phyloP scores from a whole-genome alignment of 2,888 invertebrate genomes.

The Amorpha juglandis region DNA sequence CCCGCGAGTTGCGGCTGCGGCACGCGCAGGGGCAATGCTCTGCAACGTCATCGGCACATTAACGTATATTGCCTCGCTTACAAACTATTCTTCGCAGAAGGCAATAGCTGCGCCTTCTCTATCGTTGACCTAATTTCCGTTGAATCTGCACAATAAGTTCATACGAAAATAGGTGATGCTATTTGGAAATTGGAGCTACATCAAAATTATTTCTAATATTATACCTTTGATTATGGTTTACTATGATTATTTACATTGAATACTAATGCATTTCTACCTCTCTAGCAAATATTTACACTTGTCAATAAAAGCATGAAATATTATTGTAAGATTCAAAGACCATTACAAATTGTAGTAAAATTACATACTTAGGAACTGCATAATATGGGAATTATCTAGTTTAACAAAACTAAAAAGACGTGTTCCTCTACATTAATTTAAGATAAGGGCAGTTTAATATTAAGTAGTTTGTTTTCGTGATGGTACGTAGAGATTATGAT shows the following conservation, averaged over 20 bases:
- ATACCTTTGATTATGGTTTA: no score
- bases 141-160: conserved; percentile 38
- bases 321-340: no score
- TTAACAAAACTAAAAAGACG: no score
- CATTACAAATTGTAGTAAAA: no score
- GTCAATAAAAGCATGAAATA: no score
- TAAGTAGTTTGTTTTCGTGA: no score
- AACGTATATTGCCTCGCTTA: conserved; percentile 36
- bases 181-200: conserved; percentile 39
- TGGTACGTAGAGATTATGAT: no score
- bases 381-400: no score
- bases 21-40: conserved; percentile 65
- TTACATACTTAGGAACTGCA: no score
- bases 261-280: no score
- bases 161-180: conserved; percentile 42
- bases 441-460: neutral
- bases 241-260: no score
- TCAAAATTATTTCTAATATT: neutral
- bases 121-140: conserved; percentile 55
- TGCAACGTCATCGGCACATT: conserved; percentile 47
- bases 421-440: neutral
- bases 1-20: conserved; percentile 38
- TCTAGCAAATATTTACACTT: no score
- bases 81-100: conserved; percentile 42
- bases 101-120: conserved; percentile 42